Evolutionary conservation across 2,888 invertebrate genomes (phyloP).

Genomic region (Reticulitermes lucifugus): DNA sequence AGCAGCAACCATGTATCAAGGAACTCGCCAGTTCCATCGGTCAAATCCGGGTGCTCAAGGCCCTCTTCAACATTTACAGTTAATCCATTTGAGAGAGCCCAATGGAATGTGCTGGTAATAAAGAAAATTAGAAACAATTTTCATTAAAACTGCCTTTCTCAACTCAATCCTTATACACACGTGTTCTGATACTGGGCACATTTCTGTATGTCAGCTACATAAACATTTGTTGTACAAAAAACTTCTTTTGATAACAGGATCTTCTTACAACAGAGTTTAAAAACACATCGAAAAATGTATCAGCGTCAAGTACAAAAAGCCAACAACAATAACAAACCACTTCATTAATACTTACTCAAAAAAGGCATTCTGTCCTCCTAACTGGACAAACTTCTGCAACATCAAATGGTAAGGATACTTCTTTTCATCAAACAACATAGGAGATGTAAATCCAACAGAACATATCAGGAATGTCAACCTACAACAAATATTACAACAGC

Average conservation of each 20-base stretch:
- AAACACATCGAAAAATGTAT: no score
- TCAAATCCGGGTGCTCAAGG: conserved; percentile 73
- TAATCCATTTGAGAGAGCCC: conserved; percentile 72
- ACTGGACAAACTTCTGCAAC: conserved; percentile 82
- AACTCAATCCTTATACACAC: no score
- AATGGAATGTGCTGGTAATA: conserved; percentile 63
- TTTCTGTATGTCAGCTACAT: no score
- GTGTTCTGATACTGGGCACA: no score
- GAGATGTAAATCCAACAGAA: conserved; percentile 85
- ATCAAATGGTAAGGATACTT: conserved; percentile 86
- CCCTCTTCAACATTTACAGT: conserved; percentile 68
- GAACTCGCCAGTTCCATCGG: conserved; percentile 84
- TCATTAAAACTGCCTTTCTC: no score
- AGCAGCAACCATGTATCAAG: conserved; percentile 85
- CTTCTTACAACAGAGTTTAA: no score
- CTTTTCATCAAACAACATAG: conserved; percentile 88
- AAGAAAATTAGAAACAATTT: background rate
- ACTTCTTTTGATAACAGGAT: no score
- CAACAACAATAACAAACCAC: no score
- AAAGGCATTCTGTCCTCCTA: conserved; percentile 62
- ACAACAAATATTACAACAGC: conserved; percentile 18
- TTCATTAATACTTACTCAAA: conserved; percentile 37
- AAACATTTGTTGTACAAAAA: no score
- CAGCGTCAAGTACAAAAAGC: no score
- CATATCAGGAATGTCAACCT: conserved; percentile 85